Evolutionary conservation across 2,888 invertebrate genomes (phyloP), one percentile per base, ranked within the genome.

Genomic region (Gastracanthus pulcherrimus): DNA sequence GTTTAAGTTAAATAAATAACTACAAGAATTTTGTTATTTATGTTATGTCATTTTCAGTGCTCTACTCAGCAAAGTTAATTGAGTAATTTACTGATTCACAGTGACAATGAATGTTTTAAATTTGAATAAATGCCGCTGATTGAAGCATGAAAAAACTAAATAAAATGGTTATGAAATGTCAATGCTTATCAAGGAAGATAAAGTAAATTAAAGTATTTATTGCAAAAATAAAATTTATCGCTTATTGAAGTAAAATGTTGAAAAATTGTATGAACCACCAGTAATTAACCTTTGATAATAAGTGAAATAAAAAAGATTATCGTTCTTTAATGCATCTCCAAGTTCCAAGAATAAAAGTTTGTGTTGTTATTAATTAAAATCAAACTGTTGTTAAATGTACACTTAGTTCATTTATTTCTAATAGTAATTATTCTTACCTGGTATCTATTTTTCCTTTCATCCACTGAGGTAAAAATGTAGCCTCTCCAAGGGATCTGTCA

Each of bases 381-480:
- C 7, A 19, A 48, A 7, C 19, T 48, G n/a, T 48, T 48, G 7
- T 45, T 45, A 45, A 19, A 2, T 48, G 16, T 19, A 19, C 1
- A 48, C 0, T 19, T 19, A 48, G 19, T 6, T 48, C 7, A 19
- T 1, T 13, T 19, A 1, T 60, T 60, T 3, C 23, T 55, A 29
- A 23, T 1, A n/a, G n/a, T n/a, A n/a, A n/a, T n/a, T n/a, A 45
- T 72, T 58, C 26, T 23, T 87, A 94, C 94, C 92, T 93, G 83
- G 89, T 91, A 84, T 94, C 94, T 85, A 94, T 94, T 92, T 93
- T 95, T 75, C 92, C 93, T 91, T 95, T 95, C 95, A 96, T 95
- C 96, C 96, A 96, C 87, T 94, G 94, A 2, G 96, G 95, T 83
- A 95, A 91, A 67, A 94, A 93, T 84, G 95, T 93, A 86, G 94